These are phyloP conservation scores for Meles meles DNA, from an alignment of 2,113 vertebrate species.

Conservation along the genomic window DNA sequence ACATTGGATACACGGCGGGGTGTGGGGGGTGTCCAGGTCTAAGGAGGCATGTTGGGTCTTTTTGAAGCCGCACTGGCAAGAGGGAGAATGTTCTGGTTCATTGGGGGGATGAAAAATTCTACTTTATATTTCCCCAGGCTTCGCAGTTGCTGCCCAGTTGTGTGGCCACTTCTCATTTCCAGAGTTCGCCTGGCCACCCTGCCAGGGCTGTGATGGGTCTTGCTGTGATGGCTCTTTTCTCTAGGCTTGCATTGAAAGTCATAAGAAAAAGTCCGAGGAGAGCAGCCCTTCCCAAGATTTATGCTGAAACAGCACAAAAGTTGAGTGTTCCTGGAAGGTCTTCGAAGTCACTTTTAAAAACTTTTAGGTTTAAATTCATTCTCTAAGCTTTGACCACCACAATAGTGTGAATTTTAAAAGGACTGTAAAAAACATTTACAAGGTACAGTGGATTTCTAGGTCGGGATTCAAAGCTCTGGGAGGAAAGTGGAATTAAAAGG, in stretches of 20 bases:
- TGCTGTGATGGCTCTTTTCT: neutral
- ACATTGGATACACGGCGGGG: neutral
- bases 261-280: neutral
- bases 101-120: neutral
- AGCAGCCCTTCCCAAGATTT: neutral
- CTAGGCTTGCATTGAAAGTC: neutral
- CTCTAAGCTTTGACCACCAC: too few relatives aligned
- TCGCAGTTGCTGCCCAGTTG: neutral
- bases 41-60: neutral
- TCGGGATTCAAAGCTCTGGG: too few relatives aligned
- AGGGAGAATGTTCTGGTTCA: neutral
- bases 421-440: too few relatives aligned
- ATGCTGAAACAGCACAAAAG: neutral
- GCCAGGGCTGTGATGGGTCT: neutral
- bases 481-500: too few relatives aligned
- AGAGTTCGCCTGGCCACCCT: too few relatives aligned
- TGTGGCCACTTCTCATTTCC: neutral
- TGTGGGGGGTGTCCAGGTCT: neutral
- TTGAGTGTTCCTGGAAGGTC: too few relatives aligned
- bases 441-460: too few relatives aligned
- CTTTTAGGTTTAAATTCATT: too few relatives aligned
- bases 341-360: too few relatives aligned
- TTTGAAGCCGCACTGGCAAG: neutral
- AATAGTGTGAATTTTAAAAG: too few relatives aligned
- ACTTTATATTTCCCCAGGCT: neutral